Evolutionary conservation across 2,113 vertebrate species (phyloP), one percentile per base, ranked within the genome.

Genomic region (Trinectes maculatus): DNA sequence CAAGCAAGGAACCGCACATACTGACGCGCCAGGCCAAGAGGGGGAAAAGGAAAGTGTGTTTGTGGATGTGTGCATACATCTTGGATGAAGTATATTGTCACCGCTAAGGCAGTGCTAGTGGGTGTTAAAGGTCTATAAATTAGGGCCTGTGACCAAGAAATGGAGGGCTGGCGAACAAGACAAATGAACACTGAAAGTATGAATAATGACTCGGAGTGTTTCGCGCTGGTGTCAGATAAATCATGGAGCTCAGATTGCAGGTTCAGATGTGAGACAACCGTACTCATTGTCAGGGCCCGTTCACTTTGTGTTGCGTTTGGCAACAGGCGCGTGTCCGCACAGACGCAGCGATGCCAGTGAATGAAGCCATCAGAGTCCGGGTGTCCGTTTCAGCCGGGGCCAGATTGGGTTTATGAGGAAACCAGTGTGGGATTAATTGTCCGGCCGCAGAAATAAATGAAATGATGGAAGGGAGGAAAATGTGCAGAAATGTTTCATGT

Each of bases 1-100:
- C 89, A 86, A 89, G 43, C 55, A 44, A 62, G 58, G 87, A 90
- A 83, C 86, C 89, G 86, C 88, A 91, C 62, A 77, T 85, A 83
- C 74, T 86, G 85, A 85, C 78, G 77, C 79, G 73, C 53, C 74
- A 79, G 59, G 79, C 76, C 87, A 85, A 87, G 86, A 81, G 55
- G 56, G 69, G 75, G 67, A 49, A 64, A 84, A 89, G 69, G 72
- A 85, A 85, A 80, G 84, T 78, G 79, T 83, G 80, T 82, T 60
- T 82, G 76, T 60, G 62, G 59, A 74, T 68, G 67, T 60, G 77
- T 61, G 74, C 47, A 60, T 69, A 59, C 59, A 73, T 79, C 73
- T 77, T 64, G 83, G 77, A 87, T 86, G 77, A 86, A 75, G 76
- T 67, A 76, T 46, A 42, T 33, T 47, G 39, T 37, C 52, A 76